Evolutionary conservation across 2,113 vertebrate species (phyloP).

Genomic region (Sylvietta virens): DNA sequence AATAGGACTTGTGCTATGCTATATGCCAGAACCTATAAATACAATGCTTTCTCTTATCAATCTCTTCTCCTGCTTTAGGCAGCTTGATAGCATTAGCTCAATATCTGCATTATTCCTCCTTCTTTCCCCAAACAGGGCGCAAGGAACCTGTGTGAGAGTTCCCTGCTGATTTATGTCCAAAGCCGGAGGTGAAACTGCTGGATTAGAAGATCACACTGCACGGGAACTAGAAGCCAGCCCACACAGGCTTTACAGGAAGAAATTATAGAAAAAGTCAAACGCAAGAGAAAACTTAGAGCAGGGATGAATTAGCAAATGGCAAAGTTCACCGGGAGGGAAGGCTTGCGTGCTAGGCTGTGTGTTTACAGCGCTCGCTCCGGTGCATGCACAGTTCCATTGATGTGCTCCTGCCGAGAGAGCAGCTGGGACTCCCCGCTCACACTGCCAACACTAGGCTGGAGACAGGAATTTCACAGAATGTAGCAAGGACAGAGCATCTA

Average conservation of each 20-base stretch:
- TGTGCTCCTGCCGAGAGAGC: neutral
- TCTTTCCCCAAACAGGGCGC: neutral
- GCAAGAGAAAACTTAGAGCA: neutral
- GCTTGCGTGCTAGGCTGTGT: neutral
- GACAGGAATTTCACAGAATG: neutral
- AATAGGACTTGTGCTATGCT: neutral
- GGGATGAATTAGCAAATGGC: neutral
- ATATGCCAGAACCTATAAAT: conserved; percentile 41
- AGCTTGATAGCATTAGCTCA: neutral
- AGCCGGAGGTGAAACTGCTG: neutral
- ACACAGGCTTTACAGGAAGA: conserved; percentile 14
- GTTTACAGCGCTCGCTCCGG: neutral
- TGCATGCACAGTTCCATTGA: neutral
- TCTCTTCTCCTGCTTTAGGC: neutral
- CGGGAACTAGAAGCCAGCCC: neutral
- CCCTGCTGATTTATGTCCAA: neutral
- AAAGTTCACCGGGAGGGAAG: neutral
- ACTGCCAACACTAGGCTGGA: neutral
- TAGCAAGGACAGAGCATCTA: neutral
- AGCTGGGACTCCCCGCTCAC: neutral
- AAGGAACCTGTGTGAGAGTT: neutral
- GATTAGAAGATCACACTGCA: neutral
- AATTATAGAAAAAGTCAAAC: neutral
- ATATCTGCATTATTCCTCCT: neutral
- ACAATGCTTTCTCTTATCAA: conserved; percentile 28